Conservation (phyloP, 2,888 invertebrate species). For the Brenthis daphne region DNA sequence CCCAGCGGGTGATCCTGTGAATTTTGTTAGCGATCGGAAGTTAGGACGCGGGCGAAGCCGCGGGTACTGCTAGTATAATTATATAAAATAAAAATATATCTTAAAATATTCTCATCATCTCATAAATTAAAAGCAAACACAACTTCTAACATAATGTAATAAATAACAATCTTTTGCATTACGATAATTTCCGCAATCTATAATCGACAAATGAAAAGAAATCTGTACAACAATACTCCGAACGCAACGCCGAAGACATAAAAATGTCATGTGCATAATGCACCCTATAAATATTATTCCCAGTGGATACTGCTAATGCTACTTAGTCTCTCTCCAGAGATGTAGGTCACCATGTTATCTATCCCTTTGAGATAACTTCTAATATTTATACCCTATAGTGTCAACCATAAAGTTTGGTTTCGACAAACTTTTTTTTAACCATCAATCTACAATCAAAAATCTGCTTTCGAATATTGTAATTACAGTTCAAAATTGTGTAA, state of each 20-base stretch:
- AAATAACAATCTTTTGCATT: neutral
- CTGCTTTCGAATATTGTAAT: slow-evolving; percentile 11
- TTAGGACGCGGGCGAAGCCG: no score
- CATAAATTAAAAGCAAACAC: neutral
- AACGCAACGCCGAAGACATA: slow-evolving; percentile 75
- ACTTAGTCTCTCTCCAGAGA: slow-evolving; percentile 74
- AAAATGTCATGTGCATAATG: slow-evolving; percentile 80
- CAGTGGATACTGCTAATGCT: slow-evolving; percentile 69
- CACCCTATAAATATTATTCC: slow-evolving; percentile 80
- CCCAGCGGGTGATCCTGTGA: no score
- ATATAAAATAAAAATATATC: no score
- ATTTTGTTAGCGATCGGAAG: no score
- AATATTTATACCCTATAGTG: slow-evolving; percentile 50
- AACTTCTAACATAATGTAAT: neutral
- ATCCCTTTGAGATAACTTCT: slow-evolving; percentile 44
- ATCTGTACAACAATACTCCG: slow-evolving; percentile 51
- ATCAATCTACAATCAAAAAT: slow-evolving; percentile 32
- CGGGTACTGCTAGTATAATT: no score
- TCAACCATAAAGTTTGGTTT: slow-evolving; percentile 52
- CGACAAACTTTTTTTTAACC: slow-evolving; percentile 29
- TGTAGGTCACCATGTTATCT: slow-evolving; percentile 76
- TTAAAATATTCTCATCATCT: no score
- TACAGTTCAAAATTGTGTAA: slow-evolving; percentile 35
- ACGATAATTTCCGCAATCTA: slow-evolving; percentile 30
- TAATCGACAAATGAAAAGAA: slow-evolving; percentile 54